A percentile compares a stretch with the other conserved stretches of the same genome.
phyloP scores from a whole-genome alignment of 1,140 invertebrate genomes.

The Apis mellifera region DNA sequence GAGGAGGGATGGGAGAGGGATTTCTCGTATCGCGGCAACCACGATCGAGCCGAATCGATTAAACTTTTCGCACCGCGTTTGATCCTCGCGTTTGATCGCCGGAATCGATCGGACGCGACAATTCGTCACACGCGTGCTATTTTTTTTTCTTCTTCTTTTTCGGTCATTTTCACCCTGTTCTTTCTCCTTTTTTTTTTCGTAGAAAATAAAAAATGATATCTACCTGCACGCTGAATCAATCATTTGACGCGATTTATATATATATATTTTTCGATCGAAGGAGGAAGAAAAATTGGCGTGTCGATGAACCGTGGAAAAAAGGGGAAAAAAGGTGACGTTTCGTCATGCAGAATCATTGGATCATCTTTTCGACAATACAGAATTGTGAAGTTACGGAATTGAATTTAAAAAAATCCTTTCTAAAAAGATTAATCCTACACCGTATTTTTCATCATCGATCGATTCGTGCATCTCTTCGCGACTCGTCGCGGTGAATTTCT shows the following conservation, averaged over 20 bases:
- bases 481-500: neutral
- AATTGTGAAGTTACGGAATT: no score
- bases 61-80: constrained; percentile 20
- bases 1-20: neutral
- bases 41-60: constrained; percentile 20
- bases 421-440: no score
- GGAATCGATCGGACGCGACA: constrained; percentile 1
- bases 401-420: no score
- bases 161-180: neutral
- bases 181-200: neutral
- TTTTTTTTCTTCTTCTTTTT: neutral
- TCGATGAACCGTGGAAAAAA: no score
- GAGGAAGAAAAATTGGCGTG: neutral
- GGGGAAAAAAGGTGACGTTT: neutral
- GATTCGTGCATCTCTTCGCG: neutral
- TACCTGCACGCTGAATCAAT: neutral
- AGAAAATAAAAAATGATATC: neutral
- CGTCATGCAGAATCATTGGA: no score
- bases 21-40: no score
- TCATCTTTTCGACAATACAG: no score
- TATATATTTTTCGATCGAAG: neutral
- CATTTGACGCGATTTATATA: neutral
- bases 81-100: constrained; percentile 5
- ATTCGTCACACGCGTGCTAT: neutral
- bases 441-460: no score